phyloP scores from a whole-genome alignment of 2,113 vertebrate genomes.

The Aleadryas rufinucha region DNA sequence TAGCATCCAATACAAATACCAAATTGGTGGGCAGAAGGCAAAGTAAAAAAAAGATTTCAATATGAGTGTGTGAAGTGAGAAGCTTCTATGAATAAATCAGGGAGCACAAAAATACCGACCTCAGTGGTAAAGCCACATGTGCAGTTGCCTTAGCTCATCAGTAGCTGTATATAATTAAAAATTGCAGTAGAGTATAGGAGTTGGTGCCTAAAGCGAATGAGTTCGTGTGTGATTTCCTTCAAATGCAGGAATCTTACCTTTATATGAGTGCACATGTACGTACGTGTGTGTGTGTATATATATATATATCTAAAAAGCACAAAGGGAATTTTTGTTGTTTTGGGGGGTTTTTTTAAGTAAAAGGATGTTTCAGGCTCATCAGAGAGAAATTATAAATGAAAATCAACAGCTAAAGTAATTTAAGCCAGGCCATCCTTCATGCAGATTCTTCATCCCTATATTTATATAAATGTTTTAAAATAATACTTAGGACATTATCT shows the following conservation, averaged over 20 bases:
- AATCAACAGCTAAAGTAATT: background rate
- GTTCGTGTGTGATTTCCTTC: background rate
- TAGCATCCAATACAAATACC: background rate
- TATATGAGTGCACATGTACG: accelerated
- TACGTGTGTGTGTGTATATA: accelerated
- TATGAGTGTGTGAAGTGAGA: background rate
- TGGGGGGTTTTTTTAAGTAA: background rate
- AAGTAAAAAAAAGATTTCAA: background rate
- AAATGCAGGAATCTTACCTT: background rate
- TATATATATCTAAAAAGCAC: background rate
- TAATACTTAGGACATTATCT: background rate
- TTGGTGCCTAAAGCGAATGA: background rate
- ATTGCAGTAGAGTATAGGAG: background rate
- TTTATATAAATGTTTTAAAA: background rate
- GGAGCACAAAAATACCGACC: background rate
- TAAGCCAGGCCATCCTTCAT: background rate
- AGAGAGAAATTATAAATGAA: background rate
- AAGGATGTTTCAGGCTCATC: background rate
- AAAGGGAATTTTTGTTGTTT: background rate
- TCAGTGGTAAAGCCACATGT: background rate
- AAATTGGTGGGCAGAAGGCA: accelerated
- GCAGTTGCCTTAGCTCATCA: background rate
- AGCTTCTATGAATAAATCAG: background rate
- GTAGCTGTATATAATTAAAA: background rate
- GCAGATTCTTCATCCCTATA: background rate